These are phyloP conservation scores for Danio albolineatus DNA, from an alignment of 2,797 vertebrate genomes.

Conservation along the genomic window DNA sequence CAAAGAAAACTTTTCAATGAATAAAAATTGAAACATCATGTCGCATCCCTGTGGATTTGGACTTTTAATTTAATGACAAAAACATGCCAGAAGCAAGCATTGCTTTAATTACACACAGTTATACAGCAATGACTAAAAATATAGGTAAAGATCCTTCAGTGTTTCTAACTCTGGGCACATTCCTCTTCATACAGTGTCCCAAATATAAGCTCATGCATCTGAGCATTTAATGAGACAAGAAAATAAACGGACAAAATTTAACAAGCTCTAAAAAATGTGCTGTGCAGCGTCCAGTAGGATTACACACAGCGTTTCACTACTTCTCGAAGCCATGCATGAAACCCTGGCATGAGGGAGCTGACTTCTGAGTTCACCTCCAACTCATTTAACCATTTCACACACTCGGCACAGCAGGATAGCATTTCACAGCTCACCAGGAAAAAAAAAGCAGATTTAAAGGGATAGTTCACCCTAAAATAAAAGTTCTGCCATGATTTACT, in stretches of 20 bases:
- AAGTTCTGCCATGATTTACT: too few species aligned
- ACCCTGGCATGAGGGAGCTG: constrained; percentile 14
- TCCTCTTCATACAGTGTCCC: background rate
- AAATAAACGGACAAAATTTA: constrained; percentile 43
- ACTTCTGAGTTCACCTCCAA: constrained; percentile 34
- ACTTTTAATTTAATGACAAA: background rate
- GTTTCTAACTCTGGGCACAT: background rate
- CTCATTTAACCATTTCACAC: constrained; percentile 36
- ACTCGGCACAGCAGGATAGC: background rate
- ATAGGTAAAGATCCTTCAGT: background rate
- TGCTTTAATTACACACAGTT: background rate
- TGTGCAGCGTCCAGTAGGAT: constrained; percentile 25
- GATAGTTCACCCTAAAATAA: too few species aligned
- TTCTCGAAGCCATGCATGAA: constrained; percentile 36
- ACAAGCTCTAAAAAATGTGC: constrained; percentile 30
- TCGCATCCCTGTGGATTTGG: background rate
- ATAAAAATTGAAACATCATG: background rate
- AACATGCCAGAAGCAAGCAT: background rate
- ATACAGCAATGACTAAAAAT: background rate
- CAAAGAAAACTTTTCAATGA: background rate
- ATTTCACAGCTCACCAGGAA: constrained; percentile 1
- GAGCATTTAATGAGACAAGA: constrained; percentile 42
- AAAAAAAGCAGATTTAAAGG: background rate
- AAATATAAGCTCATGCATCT: constrained; percentile 12
- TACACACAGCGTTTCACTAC: constrained; percentile 10